Conservation (phyloP, 2,797 vertebrate species). For the Acanthis flammea region DNA sequence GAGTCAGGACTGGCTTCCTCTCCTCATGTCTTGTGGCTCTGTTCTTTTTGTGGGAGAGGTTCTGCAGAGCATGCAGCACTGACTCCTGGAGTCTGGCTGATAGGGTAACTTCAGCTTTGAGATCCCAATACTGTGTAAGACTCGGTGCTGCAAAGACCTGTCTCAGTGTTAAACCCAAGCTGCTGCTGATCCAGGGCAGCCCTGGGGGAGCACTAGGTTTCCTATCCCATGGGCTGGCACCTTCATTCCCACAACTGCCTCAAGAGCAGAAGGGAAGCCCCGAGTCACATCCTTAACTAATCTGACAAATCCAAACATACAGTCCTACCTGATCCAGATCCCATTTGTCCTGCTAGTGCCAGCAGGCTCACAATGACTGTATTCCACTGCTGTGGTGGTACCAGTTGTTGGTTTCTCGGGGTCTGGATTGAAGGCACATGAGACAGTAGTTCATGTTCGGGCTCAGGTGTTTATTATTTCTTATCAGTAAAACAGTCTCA, state of each 20-base stretch:
- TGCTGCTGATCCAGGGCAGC: neutral
- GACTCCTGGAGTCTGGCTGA: neutral
- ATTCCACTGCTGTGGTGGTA: neutral
- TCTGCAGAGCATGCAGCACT: neutral
- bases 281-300: neutral
- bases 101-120: neutral
- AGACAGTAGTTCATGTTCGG: too few relatives aligned
- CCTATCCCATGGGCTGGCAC: neutral
- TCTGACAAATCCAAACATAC: rapidly evolving
- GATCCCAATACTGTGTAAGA: neutral
- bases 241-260: neutral
- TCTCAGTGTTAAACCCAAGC: neutral
- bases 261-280: neutral
- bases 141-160: neutral
- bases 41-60: neutral
- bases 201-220: neutral
- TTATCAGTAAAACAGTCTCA: too few relatives aligned
- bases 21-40: neutral
- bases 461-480: too few relatives aligned
- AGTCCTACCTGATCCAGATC: neutral
- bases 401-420: neutral
- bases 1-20: neutral
- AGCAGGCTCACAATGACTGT: neutral
- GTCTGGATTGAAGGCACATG: neutral
- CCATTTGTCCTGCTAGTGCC: neutral